phyloP scores from a whole-genome alignment of 2,797 vertebrate species.

The Amniataba percoides region DNA sequence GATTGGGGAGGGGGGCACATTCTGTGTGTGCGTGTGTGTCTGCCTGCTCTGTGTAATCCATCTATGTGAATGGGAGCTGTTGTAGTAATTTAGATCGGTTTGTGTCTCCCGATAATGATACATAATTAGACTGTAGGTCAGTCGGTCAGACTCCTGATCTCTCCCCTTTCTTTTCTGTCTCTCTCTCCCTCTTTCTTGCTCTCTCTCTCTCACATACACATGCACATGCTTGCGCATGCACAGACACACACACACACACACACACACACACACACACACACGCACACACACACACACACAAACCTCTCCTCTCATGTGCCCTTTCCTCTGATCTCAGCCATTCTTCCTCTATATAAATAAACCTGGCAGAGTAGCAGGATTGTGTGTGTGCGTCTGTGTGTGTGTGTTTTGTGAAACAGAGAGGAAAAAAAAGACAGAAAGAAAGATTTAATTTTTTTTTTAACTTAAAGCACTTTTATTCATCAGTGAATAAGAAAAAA shows the following conservation, averaged over 20 bases:
- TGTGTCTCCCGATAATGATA: conserved; percentile 99
- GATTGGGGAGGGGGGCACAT: conserved; percentile 44
- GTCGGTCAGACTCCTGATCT: conserved; percentile 96
- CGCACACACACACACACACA: conserved; percentile 36
- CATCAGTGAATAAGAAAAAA: neutral
- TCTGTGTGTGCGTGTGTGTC: conserved; percentile 42
- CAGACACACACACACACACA: conserved; percentile 27
- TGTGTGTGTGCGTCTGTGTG: conserved; percentile 5
- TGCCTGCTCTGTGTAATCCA: conserved; percentile 86
- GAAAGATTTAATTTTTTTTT: neutral
- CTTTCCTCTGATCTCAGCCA: conserved; percentile 74
- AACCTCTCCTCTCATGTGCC: conserved; percentile 40
- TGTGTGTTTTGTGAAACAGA: conserved; percentile 1
- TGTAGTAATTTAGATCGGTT: conserved; percentile 96
- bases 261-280: conserved; percentile 35
- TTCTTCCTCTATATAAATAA: conserved; percentile 76
- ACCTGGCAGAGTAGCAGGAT: conserved; percentile 63
- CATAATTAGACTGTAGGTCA: conserved; percentile 99
- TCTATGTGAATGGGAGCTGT: conserved; percentile 95
- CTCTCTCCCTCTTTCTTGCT: neutral
- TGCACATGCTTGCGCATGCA: conserved; percentile 34
- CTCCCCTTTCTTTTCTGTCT: conserved; percentile 6
- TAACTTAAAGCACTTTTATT: neutral
- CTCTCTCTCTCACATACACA: neutral
- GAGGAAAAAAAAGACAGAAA: neutral